phyloP scores from a whole-genome alignment of 1,140 invertebrate genomes.

The Asbolus verrucosus region DNA sequence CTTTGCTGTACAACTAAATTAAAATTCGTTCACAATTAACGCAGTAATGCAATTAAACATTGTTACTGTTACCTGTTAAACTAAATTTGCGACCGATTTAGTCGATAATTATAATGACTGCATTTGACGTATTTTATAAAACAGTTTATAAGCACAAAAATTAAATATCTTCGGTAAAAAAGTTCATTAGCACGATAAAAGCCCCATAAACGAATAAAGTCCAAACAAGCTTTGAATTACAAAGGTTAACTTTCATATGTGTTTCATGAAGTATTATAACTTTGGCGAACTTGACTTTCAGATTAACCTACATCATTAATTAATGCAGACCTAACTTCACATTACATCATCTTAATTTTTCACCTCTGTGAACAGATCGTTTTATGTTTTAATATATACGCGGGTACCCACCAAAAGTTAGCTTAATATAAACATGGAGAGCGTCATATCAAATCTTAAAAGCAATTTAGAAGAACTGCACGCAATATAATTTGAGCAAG shows the following conservation, averaged over 20 bases:
- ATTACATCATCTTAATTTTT: neutral
- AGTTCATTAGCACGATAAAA: too few relatives aligned
- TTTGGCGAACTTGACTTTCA: neutral
- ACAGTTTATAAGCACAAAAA: too few relatives aligned
- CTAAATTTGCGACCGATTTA: neutral
- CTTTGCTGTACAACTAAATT: neutral
- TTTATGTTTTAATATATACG: too few relatives aligned
- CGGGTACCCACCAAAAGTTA: too few relatives aligned
- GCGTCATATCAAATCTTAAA: too few relatives aligned
- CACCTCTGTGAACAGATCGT: neutral
- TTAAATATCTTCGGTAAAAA: too few relatives aligned
- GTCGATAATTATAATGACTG: too few relatives aligned
- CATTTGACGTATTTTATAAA: too few relatives aligned
- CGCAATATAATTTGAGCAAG: too few relatives aligned
- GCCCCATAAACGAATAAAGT: neutral
- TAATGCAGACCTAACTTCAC: neutral
- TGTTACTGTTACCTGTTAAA: neutral
- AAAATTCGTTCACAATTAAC: neutral
- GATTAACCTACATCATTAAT: neutral
- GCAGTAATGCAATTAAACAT: conserved; percentile 2
- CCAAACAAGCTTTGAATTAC: neutral
- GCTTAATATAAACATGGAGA: too few relatives aligned
- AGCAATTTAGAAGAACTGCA: too few relatives aligned
- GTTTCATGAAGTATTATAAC: neutral
- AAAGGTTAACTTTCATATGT: neutral